Evolutionary conservation across 2,888 invertebrate genomes (phyloP).

Genomic region (Taphrorychus bicolor): DNA sequence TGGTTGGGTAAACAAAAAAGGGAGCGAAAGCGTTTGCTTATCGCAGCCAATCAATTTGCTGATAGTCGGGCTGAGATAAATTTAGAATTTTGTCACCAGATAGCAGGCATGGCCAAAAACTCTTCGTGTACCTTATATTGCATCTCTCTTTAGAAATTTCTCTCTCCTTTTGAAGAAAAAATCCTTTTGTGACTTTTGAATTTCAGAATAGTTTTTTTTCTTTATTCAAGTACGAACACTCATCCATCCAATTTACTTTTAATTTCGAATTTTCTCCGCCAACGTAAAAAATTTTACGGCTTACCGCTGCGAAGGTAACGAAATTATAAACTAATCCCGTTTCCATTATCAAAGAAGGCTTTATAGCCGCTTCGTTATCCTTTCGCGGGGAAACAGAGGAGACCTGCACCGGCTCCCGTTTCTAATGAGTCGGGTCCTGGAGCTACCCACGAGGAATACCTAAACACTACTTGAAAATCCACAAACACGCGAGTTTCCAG

Average conservation of each 20-base stretch:
- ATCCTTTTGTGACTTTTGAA: no score
- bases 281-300: conserved; percentile 24
- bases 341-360: conserved; percentile 49
- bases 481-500: conserved; percentile 57
- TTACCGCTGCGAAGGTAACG: conserved; percentile 35
- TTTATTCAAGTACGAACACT: conserved; percentile 13
- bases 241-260: conserved; percentile 20
- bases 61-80: no score
- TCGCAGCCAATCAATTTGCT: no score
- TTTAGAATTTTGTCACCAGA: no score
- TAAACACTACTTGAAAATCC: conserved; percentile 61
- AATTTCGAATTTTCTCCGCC: conserved; percentile 21
- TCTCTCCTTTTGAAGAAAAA: no score
- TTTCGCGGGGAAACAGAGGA: conserved; percentile 50
- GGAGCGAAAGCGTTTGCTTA: no score
- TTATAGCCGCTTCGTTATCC: conserved; percentile 53
- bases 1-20: no score
- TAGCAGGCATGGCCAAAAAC: no score
- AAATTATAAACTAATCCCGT: conserved; percentile 49
- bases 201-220: no score
- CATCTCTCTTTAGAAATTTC: no score
- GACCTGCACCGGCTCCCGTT: conserved; percentile 45
- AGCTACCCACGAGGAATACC: conserved; percentile 57
- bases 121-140: no score
- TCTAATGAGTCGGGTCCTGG: conserved; percentile 55